Percentiles rank a stretch among this genome's conserved stretches.
phyloP scores from a whole-genome alignment of 2,113 vertebrate species.

The Stigmatopora argus region DNA sequence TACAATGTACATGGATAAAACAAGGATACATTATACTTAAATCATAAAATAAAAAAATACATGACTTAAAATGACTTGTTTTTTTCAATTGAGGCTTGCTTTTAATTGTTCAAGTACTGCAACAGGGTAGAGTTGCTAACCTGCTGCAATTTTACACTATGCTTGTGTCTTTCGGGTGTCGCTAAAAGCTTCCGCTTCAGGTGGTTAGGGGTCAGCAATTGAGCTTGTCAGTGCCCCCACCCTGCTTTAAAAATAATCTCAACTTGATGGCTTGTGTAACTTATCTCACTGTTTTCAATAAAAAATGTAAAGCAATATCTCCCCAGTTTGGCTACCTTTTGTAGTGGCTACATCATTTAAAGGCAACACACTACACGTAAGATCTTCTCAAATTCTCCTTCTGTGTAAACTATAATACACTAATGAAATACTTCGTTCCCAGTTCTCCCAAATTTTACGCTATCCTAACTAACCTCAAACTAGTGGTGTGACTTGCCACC shows the following conservation, averaged over 20 bases:
- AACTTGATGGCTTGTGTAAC: background rate
- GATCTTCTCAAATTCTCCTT: background rate
- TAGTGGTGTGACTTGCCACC: background rate
- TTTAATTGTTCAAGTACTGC: constrained; percentile 46
- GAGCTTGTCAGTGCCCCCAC: constrained; percentile 4
- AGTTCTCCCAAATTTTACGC: constrained; percentile 2
- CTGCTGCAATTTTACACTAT: constrained; percentile 13
- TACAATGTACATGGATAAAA: constrained; percentile 55
- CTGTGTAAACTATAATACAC: background rate
- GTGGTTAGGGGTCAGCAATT: constrained; percentile 6
- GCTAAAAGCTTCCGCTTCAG: constrained; percentile 11
- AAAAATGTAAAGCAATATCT: background rate
- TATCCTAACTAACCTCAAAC: background rate
- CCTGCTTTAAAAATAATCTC: background rate
- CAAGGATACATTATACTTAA: constrained; percentile 47
- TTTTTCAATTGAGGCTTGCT: constrained; percentile 37
- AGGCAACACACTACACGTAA: background rate
- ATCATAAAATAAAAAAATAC: constrained; percentile 47
- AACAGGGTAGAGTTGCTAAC: constrained; percentile 15
- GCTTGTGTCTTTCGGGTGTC: constrained; percentile 11
- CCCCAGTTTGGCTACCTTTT: background rate
- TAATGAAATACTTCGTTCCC: background rate
- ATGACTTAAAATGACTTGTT: constrained; percentile 46
- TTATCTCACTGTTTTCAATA: background rate
- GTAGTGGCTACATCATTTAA: background rate